Percentiles rank a stretch among this genome's conserved stretches.
These are phyloP conservation scores for Austrolebias charrua DNA, from an alignment of 2,797 vertebrate genomes.

Conservation along the genomic window DNA sequence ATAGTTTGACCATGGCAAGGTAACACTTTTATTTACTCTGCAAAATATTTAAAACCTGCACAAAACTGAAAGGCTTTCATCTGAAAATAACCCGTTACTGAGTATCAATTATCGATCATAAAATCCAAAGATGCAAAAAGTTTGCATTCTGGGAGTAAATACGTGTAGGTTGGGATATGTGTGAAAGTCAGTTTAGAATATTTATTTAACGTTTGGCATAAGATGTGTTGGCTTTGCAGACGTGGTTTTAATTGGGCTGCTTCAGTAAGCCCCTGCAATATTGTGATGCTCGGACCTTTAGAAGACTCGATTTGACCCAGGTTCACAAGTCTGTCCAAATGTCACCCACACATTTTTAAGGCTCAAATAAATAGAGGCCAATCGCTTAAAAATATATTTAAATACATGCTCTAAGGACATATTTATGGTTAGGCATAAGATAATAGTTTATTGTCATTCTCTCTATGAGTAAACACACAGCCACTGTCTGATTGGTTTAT, in stretches of 20 bases:
- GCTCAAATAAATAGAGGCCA: constrained; percentile 1
- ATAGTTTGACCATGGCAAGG: neutral
- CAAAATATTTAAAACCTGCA: neutral
- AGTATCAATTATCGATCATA: too few relatives aligned
- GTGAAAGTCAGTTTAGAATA: too few relatives aligned
- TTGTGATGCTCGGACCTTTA: constrained; percentile 47
- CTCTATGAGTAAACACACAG: constrained; percentile 59
- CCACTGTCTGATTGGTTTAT: constrained; percentile 55
- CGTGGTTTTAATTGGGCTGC: constrained; percentile 50
- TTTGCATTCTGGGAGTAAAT: too few relatives aligned
- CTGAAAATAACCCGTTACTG: too few relatives aligned
- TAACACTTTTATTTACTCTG: neutral
- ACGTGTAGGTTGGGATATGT: too few relatives aligned
- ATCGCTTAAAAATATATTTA: constrained; percentile 16
- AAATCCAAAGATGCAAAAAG: too few relatives aligned
- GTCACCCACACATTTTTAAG: constrained; percentile 16
- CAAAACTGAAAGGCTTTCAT: neutral
- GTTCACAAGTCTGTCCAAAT: constrained; percentile 24
- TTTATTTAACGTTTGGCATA: too few relatives aligned
- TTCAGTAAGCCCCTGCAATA: constrained; percentile 44
- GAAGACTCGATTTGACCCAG: constrained; percentile 51
- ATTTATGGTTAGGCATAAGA: constrained; percentile 16
- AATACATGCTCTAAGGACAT: constrained; percentile 9
- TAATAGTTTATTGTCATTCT: constrained; percentile 14
- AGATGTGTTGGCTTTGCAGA: constrained; percentile 34